Evolutionary conservation across 2,888 invertebrate species (phyloP), one percentile per base, ranked within the genome.

Genomic region (Capitulum mitella): DNA sequence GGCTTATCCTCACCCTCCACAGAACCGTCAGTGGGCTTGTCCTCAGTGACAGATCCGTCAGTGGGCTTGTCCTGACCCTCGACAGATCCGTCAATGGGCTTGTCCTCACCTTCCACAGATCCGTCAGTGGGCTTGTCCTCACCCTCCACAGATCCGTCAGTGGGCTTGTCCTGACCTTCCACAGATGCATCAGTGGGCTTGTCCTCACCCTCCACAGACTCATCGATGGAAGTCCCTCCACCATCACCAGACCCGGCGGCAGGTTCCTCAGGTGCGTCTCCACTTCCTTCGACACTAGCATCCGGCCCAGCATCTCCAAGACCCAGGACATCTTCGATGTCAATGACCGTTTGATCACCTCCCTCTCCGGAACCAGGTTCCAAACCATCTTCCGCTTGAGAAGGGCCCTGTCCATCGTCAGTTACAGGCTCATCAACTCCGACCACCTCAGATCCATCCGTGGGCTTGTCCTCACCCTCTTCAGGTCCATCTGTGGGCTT

Each of bases 121-220:
- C 32, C n/a, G 40, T 64, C 78, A 19, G 77, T 80, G 40, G 46
- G 78, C 43, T 78, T 78, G 10, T 46, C 75, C 14, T 43, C 74
- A 22, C 26, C 51, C 46, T 40, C 64, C 22, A 58, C 37, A n/a
- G 46, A 29, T 10, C 75, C 40, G 22, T 58, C 74, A 8, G 5
- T 14, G 26, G 77, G 54, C 29, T 22, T 37, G 54, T 48, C 51
- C 34, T 48, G 34, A 32, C 32, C 77, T 22, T 51, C n/a, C 14
- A 40, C 26, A 32, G 79, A 29, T 37, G 19, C 48, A 40, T n/a
- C 77, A 12, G 22, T 46, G 40, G 79, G 5, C 22, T 54, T 22
- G 26, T n/a, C 77, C 34, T 14, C 79, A 19, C 58, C 76, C 58
- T 58, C 58, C 29, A n/a, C n/a, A 12, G 58, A n/a, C 58, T 58